phyloP scores from a whole-genome alignment of 2,797 vertebrate genomes.

The Darevskia mixta region DNA sequence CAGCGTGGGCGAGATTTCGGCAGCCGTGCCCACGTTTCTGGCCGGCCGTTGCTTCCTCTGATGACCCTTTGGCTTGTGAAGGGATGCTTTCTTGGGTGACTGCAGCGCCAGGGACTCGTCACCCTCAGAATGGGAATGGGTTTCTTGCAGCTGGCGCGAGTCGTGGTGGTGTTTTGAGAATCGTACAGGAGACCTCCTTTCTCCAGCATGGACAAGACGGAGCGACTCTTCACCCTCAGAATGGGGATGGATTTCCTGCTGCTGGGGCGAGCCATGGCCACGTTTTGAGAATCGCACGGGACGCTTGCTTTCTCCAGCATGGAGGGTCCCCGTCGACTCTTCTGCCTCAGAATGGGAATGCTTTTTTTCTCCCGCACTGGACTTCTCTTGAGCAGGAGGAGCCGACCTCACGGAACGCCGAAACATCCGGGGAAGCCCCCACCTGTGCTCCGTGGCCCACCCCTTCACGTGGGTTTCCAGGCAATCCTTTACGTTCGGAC shows the following conservation, averaged over 20 bases:
- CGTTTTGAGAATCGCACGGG: no score
- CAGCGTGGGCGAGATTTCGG: background rate
- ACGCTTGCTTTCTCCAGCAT: no score
- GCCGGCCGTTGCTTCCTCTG: background rate
- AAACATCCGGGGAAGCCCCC: background rate
- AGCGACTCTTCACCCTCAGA: background rate
- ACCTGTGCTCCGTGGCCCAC: background rate
- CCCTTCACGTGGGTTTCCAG: background rate
- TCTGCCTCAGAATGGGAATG: no score
- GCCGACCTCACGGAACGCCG: background rate
- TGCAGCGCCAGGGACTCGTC: background rate
- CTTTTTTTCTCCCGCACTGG: no score
- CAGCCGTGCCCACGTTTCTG: fast-evolving
- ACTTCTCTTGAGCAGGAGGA: background rate
- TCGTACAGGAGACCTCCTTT: no score
- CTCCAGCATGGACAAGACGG: no score
- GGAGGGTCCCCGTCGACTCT: no score
- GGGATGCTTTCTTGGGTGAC: background rate
- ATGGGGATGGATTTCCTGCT: background rate
- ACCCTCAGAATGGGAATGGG: background rate
- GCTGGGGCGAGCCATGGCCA: no score
- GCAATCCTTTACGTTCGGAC: no score
- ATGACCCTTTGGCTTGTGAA: background rate
- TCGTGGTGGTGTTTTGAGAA: no score
- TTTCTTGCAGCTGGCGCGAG: no score